Conservation (phyloP, 2,888 invertebrate genomes). For the Zaprionus bogoriensis region DNA sequence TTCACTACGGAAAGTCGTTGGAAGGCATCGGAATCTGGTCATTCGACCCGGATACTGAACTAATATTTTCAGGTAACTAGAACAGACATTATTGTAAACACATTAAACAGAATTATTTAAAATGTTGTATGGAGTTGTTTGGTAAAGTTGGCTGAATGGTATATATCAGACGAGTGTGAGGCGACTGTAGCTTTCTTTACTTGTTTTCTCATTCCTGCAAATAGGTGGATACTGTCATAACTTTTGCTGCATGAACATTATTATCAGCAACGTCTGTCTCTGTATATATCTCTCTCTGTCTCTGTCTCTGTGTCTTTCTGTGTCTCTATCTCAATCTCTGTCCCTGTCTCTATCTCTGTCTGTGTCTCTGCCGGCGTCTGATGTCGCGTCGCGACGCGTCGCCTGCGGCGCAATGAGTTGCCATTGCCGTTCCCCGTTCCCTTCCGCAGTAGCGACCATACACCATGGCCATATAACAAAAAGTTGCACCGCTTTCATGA, state of each 20-base stretch:
- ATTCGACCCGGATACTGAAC: no score
- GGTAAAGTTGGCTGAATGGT: no score
- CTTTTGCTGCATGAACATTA: constrained; percentile 58
- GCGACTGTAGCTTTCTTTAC: no score
- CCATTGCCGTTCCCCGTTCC: constrained; percentile 19
- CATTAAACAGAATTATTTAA: no score
- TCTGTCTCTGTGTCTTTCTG: constrained; percentile 3
- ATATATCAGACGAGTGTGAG: no score
- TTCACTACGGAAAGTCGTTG: no score
- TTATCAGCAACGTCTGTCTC: constrained; percentile 58
- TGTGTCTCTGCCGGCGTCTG: constrained; percentile 18
- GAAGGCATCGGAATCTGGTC: no score
- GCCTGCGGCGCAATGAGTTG: constrained; percentile 47
- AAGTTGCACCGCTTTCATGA: constrained; percentile 66
- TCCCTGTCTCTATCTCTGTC: constrained; percentile 43
- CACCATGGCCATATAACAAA: constrained; percentile 20
- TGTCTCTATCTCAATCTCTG: constrained; percentile 57
- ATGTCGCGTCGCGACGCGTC: constrained; percentile 51
- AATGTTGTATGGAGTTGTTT: no score
- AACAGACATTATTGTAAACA: no score
- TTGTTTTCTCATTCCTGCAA: no score
- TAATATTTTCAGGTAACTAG: no score
- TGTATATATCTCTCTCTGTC: constrained; percentile 50
- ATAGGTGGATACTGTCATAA: constrained; percentile 34
- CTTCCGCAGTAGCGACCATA: neutral